Evolutionary conservation across 2,113 vertebrate genomes (phyloP).

Genomic region (Hymenochirus boettgeri): DNA sequence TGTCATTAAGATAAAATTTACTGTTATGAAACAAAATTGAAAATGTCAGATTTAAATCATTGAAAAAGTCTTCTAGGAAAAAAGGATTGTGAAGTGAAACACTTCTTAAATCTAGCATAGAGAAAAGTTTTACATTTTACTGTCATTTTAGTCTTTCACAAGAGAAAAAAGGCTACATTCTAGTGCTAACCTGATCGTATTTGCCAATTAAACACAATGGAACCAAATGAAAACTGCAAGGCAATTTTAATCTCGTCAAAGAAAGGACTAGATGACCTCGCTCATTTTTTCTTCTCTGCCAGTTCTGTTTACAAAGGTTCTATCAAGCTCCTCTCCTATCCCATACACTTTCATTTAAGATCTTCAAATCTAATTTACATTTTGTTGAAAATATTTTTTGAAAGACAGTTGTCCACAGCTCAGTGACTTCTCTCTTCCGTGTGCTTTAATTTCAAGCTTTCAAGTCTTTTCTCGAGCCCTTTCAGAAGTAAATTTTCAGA

Average conservation of each 20-base stretch:
- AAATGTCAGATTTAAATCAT: no score
- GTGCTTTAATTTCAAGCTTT: slow-evolving; percentile 81
- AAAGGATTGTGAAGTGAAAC: no score
- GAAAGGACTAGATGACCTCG: background rate
- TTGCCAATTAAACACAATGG: background rate
- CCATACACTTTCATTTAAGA: slow-evolving; percentile 27
- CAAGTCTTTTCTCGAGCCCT: slow-evolving; percentile 74
- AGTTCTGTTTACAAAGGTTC: slow-evolving; percentile 15
- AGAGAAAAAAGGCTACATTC: no score
- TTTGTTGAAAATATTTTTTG: slow-evolving; percentile 69
- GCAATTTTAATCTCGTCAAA: background rate
- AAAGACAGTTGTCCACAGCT: slow-evolving; percentile 72
- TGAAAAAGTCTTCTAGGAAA: no score
- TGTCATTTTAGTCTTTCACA: background rate
- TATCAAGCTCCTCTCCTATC: slow-evolving; percentile 19
- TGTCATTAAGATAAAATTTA: no score
- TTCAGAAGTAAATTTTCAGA: slow-evolving; percentile 89
- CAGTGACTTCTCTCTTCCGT: slow-evolving; percentile 69
- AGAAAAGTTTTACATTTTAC: background rate
- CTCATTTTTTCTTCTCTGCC: background rate
- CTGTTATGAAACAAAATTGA: no score
- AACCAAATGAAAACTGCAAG: background rate
- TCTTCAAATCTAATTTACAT: slow-evolving; percentile 68
- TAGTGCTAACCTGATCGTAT: background rate
- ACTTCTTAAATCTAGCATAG: background rate